phyloP scores from a whole-genome alignment of 2,888 invertebrate genomes.

The Brenthis ino region DNA sequence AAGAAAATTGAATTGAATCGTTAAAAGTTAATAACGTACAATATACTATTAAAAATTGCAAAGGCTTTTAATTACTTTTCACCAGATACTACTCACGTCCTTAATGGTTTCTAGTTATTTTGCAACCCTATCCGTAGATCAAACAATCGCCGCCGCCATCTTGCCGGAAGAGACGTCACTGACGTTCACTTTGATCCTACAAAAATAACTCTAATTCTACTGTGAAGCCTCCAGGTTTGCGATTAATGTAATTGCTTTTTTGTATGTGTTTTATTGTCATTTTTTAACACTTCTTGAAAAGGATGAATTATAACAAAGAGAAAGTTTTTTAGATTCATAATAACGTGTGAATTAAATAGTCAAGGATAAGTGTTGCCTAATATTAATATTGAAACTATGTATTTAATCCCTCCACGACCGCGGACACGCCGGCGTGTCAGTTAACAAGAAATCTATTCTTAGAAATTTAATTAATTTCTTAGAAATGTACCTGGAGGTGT shows the following conservation, averaged over 20 bases:
- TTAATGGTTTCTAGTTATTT: slow-evolving; percentile 4
- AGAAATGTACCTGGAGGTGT: too few relatives aligned
- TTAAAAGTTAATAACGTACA: too few relatives aligned
- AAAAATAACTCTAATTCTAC: slow-evolving; percentile 62
- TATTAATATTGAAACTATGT: too few relatives aligned
- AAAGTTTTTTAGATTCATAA: too few relatives aligned
- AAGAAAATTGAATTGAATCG: too few relatives aligned
- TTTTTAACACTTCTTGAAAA: slow-evolving; percentile 4
- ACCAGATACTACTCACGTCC: not conserved
- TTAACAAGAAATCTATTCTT: too few relatives aligned
- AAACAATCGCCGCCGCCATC: slow-evolving; percentile 81
- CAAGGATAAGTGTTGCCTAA: too few relatives aligned
- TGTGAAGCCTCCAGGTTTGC: slow-evolving; percentile 33
- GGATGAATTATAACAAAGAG: not conserved
- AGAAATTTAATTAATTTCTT: too few relatives aligned
- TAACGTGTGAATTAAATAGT: too few relatives aligned
- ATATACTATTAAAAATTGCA: too few relatives aligned
- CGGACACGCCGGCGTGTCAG: too few relatives aligned
- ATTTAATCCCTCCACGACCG: too few relatives aligned
- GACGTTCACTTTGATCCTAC: slow-evolving; percentile 78
- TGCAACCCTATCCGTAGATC: slow-evolving; percentile 53
- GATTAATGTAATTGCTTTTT: slow-evolving; percentile 60
- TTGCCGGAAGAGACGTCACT: slow-evolving; percentile 77
- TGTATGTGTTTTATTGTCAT: slow-evolving; percentile 29
- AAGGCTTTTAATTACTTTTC: not conserved